These are phyloP conservation scores for Leptobrachium ailaonicum DNA, from an alignment of 2,113 vertebrate species.

Conservation along the genomic window DNA sequence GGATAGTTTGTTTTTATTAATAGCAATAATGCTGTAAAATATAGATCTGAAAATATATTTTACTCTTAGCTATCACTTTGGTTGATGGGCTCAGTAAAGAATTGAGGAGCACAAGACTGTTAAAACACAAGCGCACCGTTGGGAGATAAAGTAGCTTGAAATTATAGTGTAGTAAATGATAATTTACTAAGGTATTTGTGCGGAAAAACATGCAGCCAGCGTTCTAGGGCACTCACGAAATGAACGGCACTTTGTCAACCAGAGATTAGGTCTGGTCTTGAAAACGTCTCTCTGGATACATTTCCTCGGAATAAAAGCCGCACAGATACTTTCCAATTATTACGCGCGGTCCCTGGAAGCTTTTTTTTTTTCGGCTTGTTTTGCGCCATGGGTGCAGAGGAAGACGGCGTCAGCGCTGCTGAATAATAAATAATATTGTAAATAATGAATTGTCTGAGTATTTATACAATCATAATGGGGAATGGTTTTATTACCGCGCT, in stretches of 20 bases:
- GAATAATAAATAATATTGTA: no score
- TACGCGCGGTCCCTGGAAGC: background rate
- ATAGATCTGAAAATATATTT: background rate
- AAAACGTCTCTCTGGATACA: background rate
- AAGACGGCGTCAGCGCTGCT: no score
- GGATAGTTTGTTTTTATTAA: conserved; percentile 46
- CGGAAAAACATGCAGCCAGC: background rate
- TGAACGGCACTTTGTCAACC: background rate
- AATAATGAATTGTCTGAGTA: no score
- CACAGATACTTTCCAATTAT: background rate
- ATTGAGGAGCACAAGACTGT: background rate
- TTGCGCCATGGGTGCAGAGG: no score
- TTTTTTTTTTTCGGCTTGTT: no score
- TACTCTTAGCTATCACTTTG: conserved; percentile 46
- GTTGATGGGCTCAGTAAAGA: conserved; percentile 50
- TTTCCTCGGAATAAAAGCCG: background rate
- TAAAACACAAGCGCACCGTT: conserved; percentile 12
- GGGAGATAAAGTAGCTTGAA: conserved; percentile 37
- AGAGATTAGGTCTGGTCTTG: background rate
- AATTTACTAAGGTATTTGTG: conserved; percentile 34
- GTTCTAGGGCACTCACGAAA: background rate
- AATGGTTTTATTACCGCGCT: no score
- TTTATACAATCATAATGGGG: no score
- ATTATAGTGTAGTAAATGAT: background rate
- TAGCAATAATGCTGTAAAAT: conserved; percentile 33